Evolutionary conservation across 2,113 vertebrate genomes (phyloP).

Genomic region (Pampusana beccarii): DNA sequence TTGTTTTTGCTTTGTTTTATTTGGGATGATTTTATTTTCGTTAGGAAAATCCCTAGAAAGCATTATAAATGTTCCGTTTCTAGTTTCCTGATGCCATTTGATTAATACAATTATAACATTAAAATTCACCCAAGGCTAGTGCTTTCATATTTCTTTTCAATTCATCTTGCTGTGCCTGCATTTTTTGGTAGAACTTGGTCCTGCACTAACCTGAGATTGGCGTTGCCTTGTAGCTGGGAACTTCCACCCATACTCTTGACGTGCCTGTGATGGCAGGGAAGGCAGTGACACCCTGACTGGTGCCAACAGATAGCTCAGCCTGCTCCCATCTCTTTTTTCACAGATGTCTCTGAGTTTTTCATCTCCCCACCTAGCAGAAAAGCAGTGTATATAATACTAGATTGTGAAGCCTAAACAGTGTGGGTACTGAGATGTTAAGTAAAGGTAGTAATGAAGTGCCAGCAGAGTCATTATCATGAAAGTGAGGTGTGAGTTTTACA

Average conservation of each 20-base stretch:
- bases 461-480: not conserved
- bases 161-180: constrained; percentile 12
- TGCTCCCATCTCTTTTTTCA: not conserved
- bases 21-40: not conserved
- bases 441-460: not conserved
- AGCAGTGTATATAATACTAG: not conserved
- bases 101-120: constrained; percentile 34
- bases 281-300: not conserved
- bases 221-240: constrained; percentile 70
- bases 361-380: not conserved
- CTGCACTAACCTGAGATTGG: constrained; percentile 36
- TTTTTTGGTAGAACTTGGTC: constrained; percentile 61
- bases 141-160: constrained; percentile 50
- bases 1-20: constrained; percentile 41
- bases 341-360: not conserved
- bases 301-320: not conserved
- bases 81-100: constrained; percentile 48
- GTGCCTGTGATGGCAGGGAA: not conserved
- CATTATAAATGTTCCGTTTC: constrained; percentile 43
- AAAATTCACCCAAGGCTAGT: constrained; percentile 45
- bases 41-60: not conserved
- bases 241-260: constrained; percentile 41
- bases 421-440: not conserved
- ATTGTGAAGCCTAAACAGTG: not conserved
- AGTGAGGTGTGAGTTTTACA: not conserved